Evolutionary conservation across 2,888 invertebrate genomes (phyloP).

Genomic region (Stomorhina lunata): DNA sequence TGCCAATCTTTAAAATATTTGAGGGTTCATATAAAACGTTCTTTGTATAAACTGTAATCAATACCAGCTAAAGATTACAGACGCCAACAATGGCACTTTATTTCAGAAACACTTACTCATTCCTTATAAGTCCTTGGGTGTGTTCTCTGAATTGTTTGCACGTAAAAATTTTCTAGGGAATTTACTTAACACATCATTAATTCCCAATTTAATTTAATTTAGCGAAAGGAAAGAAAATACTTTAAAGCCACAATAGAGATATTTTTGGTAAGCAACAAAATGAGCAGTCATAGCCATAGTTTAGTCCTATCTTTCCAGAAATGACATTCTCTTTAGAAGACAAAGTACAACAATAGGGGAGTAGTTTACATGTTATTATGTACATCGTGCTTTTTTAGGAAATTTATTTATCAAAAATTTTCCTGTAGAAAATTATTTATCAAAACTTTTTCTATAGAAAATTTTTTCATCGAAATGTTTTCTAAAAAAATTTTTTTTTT

Average conservation of each 20-base stretch:
- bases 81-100: not conserved
- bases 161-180: not conserved
- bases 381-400: no score
- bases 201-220: conserved; percentile 27
- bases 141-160: no score
- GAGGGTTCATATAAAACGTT: not conserved
- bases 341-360: no score
- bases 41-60: conserved; percentile 25
- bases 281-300: no score
- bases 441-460: no score
- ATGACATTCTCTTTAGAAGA: no score
- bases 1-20: not conserved
- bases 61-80: not conserved
- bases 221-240: not conserved
- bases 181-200: conserved; percentile 13
- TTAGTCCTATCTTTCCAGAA: no score
- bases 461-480: no score
- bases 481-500: no score
- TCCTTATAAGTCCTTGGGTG: not conserved
- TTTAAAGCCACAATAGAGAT: not conserved
- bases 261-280: not conserved
- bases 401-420: no score
- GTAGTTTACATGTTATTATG: no score
- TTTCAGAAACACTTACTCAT: not conserved
- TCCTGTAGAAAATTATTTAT: no score